A percentile compares a stretch with the other conserved stretches of the same genome.
These are phyloP conservation scores for Microcebus lehilahytsara DNA, from an alignment of 2,113 vertebrate species.

Conservation along the genomic window DNA sequence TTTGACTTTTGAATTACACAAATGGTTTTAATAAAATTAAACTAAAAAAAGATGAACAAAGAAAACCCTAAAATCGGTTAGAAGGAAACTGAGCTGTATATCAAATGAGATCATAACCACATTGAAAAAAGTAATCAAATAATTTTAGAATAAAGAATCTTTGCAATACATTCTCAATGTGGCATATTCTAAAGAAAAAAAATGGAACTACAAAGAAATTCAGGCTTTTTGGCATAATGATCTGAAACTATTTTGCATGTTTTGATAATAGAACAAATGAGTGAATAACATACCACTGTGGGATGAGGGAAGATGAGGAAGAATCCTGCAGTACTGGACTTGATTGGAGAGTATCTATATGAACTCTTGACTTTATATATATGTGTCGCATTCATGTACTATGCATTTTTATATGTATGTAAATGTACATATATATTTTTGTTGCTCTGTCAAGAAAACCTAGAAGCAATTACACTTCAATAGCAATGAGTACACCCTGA, in stretches of 20 bases:
- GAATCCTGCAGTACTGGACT: background rate
- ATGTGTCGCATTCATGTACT: background rate
- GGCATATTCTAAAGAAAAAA: conserved; percentile 12
- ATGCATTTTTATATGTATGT: background rate
- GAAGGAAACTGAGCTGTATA: background rate
- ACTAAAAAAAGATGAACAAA: background rate
- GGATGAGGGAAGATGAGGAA: background rate
- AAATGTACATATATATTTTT: background rate
- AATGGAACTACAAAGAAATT: background rate
- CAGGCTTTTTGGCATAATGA: background rate
- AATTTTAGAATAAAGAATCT: background rate
- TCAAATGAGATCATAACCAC: background rate
- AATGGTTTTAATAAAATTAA: conserved; percentile 38
- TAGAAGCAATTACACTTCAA: background rate
- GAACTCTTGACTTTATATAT: background rate
- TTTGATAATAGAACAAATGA: background rate
- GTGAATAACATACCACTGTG: background rate
- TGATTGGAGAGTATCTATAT: background rate
- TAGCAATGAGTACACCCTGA: background rate
- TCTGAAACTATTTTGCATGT: background rate
- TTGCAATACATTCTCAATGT: background rate
- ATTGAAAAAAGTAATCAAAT: background rate
- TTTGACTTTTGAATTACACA: background rate
- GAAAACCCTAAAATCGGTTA: background rate
- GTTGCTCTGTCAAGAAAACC: background rate